phyloP scores from a whole-genome alignment of 1,140 invertebrate genomes.

The Drosophila gunungcola region DNA sequence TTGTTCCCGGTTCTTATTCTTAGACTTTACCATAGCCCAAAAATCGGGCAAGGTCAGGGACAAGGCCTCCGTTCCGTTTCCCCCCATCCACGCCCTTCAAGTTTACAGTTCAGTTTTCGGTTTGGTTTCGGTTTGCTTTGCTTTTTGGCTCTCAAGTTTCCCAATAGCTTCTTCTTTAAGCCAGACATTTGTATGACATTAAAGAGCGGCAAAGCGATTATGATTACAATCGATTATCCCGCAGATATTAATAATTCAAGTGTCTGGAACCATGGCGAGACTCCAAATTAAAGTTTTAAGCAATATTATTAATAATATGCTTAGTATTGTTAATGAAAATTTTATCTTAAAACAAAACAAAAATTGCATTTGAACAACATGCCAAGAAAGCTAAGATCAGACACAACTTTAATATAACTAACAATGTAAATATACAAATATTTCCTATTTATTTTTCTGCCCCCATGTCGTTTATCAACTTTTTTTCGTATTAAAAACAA shows the following conservation, averaged over 20 bases:
- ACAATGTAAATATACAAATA: too few relatives aligned
- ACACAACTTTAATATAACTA: too few relatives aligned
- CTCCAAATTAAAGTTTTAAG: background rate
- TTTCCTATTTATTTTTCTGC: too few relatives aligned
- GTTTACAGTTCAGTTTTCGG: slow-evolving; percentile 13
- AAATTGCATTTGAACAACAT: too few relatives aligned
- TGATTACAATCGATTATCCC: slow-evolving; percentile 28
- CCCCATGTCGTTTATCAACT: background rate
- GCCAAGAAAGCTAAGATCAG: too few relatives aligned
- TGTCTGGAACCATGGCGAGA: slow-evolving; percentile 25
- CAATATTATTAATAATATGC: background rate
- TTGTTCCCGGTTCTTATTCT: slow-evolving; percentile 54
- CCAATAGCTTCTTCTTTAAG: slow-evolving; percentile 12
- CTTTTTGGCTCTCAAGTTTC: slow-evolving; percentile 20
- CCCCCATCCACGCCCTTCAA: background rate
- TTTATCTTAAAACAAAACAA: too few relatives aligned
- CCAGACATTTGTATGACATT: slow-evolving; percentile 46
- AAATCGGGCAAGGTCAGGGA: slow-evolving; percentile 81
- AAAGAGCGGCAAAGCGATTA: slow-evolving; percentile 26
- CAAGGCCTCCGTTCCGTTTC: slow-evolving; percentile 44
- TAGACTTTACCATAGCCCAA: slow-evolving; percentile 72
- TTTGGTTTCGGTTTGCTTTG: slow-evolving; percentile 21
- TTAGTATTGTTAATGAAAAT: too few relatives aligned
- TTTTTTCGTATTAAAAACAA: background rate
- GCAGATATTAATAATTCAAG: slow-evolving; percentile 36